These are phyloP conservation scores for Heliconius charithonia DNA, from an alignment of 2,888 invertebrate species.

Conservation along the genomic window DNA sequence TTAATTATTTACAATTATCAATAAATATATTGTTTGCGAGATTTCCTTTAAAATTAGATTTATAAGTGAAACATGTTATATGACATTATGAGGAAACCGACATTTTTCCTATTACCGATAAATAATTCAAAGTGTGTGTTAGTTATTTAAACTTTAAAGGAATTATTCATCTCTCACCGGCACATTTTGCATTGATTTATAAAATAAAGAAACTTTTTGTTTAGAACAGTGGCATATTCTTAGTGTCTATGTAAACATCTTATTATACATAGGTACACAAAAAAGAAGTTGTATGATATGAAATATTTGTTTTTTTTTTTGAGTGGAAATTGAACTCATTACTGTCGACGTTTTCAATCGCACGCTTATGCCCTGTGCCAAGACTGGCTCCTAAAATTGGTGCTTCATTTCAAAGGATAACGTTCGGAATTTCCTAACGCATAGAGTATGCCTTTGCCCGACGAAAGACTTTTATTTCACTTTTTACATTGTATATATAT, in stretches of 20 bases:
- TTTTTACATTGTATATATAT: too few relatives aligned
- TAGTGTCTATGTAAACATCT: background rate
- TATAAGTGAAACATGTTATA: constrained; percentile 9
- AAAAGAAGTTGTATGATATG: too few relatives aligned
- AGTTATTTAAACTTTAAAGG: constrained; percentile 32
- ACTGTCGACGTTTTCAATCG: too few relatives aligned
- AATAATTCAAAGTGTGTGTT: constrained; percentile 37
- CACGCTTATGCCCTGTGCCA: too few relatives aligned
- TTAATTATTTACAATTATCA: background rate
- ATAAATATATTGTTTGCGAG: background rate
- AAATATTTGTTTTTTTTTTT: too few relatives aligned
- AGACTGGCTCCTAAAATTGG: too few relatives aligned
- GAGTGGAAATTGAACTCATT: too few relatives aligned
- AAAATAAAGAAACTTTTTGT: constrained; percentile 28
- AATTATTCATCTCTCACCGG: constrained; percentile 37
- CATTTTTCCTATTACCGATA: constrained; percentile 39
- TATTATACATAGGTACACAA: background rate
- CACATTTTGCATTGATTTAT: constrained; percentile 36
- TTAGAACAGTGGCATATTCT: constrained; percentile 8
- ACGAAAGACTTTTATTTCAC: too few relatives aligned
- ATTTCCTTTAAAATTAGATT: background rate
- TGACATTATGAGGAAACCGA: constrained; percentile 37
- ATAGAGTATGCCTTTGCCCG: too few relatives aligned
- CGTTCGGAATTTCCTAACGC: too few relatives aligned
- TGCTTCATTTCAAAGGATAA: too few relatives aligned